Base-by-base conservation (phyloP, 2,888 invertebrate species). In the Drosophila stalkeri region DNA sequence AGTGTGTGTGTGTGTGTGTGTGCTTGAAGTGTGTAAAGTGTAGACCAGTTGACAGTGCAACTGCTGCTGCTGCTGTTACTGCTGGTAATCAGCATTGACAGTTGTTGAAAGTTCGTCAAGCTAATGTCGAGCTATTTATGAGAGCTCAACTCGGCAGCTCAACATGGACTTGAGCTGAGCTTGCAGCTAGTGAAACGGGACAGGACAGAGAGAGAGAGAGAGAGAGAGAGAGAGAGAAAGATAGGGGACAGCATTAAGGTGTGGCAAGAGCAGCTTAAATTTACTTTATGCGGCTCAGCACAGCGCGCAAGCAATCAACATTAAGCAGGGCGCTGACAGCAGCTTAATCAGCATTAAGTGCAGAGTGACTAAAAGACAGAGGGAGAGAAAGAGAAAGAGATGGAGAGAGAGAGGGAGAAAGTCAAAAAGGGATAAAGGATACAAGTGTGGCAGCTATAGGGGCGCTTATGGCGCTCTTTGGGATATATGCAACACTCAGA, bases 81-180 rank as follows among this genome's bases (percentile, higher is more conserved):
- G 56, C 56, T 75, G 72, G 65, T 80, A 84, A 80, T 85, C 80
- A 86, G 70, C 86, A 86, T 86, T 82, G 84, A 80, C 84, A 86
- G 86, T 80, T 76, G 84, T 73, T 84, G 72, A 76, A 80, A 77
- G 66, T 85, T 79, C 84, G 72, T 76, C 77, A 73, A 73, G 76
- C 72, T 76, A 69, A 76, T 76, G 70, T 63, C 41, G 47, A 66
- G 74, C 64, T 70, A 75, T 60, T 75, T 61, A 73, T 64, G 81
- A 74, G 64, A 68, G 72, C 61, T 63, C 39, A 44, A 18, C 31
- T 41, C 7, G 20, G 33, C 35, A 12, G 23, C 47, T 41, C 46
- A 16, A 18, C 20, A 5, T 14, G 9, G 18, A 18, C 41, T 43
- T 23, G 9, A 23, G 43, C 18, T 52, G 23, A 0, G 20, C 57